Base-by-base conservation (phyloP, 1,140 invertebrate genomes). In the Mylabris phalerata region DNA sequence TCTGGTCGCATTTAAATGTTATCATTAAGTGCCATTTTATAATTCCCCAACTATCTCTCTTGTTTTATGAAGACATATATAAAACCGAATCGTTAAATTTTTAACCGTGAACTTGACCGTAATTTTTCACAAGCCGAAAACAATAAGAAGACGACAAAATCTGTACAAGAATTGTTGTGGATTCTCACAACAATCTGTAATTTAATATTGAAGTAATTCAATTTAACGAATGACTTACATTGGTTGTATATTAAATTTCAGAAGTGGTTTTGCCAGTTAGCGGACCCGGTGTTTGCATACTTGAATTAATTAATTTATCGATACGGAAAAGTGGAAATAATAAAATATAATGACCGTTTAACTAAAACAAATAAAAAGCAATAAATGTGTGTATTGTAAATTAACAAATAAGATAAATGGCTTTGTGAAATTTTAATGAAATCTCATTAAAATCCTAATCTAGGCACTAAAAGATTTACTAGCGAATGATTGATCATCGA, bases 41-140 rank as follows among this genome's bases (percentile, higher is more conserved):
- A 32, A 7, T 32, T 5, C 32, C 7, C 32, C 32, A 32, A 4
- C 32, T 58, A 58, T 62, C 48, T 49, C 55, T 43, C 39, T 11
- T 25, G 50, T 58, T 62, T 62, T 62, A 62, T 62, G 42, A 57
- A 62, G 60, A 62, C 60, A 62, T 61, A 52, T 57, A 54, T 57
- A 61, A 19, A 19, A 19, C 19, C 19, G 19, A 19, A 19, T 32
- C 32, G 4, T 55, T 55, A 42, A 38, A 60, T 48, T 50, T 45
- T 54, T 41, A 40, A 11, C 38, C 38, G 49, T 41, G 38, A 19
- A 19, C 19, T 19, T 19, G 19, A 19, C 19, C 19, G 19, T 19
- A 19, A 19, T 19, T 19, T 19, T 19, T 19, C 19, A 19, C 19
- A 19, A 19, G 19, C 0, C 19, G 19, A 19, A 19, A 19, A 19